Evolutionary conservation across 2,113 vertebrate genomes (phyloP).

Genomic region (Percina caprodes): DNA sequence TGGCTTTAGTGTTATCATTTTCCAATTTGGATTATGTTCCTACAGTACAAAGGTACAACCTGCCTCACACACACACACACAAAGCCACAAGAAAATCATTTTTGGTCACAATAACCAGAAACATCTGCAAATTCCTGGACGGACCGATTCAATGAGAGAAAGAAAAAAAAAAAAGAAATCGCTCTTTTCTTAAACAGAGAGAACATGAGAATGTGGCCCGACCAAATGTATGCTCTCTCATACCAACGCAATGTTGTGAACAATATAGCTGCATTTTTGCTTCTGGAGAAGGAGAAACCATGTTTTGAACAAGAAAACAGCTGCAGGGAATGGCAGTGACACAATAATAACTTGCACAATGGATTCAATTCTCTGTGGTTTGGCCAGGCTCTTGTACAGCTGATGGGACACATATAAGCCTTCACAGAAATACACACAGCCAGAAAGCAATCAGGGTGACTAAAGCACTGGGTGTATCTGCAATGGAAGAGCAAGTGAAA

Average conservation of each 20-base stretch:
- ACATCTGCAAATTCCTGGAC: neutral
- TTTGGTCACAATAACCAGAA: neutral
- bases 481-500: conserved; percentile 13
- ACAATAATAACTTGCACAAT: neutral
- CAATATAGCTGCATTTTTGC: neutral
- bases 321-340: neutral
- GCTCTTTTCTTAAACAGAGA: neutral
- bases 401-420: neutral
- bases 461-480: neutral
- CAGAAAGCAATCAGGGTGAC: neutral
- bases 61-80: neutral
- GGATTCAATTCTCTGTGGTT: neutral
- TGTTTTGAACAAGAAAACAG: neutral
- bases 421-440: conserved; percentile 14
- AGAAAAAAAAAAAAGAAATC: no score
- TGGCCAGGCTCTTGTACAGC: neutral
- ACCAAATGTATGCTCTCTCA: neutral
- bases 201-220: neutral
- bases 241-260: neutral
- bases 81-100: neutral
- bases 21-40: neutral
- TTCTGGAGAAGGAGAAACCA: neutral
- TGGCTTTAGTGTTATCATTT: neutral
- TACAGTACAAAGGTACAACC: neutral
- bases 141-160: neutral